A percentile compares a stretch with the other conserved stretches of the same genome.
Conservation (phyloP, 2,797 vertebrate species). For the Hoplostethus atlanticus region DNA sequence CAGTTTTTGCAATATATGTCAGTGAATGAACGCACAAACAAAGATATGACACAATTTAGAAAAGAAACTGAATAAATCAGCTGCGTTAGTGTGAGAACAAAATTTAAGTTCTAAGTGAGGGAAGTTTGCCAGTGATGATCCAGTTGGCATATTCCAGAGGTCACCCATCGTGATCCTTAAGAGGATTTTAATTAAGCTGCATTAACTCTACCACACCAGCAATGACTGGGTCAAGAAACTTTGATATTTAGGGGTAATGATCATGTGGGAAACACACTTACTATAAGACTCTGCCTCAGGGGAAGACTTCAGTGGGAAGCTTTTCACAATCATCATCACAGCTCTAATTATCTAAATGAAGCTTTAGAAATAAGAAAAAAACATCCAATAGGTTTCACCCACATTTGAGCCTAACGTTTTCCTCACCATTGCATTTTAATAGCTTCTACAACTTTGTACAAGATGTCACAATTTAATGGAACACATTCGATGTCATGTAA, state of each 20-base stretch:
- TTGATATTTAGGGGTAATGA: constrained; percentile 80
- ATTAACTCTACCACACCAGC: constrained; percentile 72
- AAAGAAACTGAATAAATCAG: constrained; percentile 44
- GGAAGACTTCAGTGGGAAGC: constrained; percentile 76
- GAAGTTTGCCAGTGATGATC: constrained; percentile 53
- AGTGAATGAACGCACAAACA: not conserved
- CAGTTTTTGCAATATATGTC: not conserved
- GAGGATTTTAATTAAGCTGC: constrained; percentile 81
- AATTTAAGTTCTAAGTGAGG: constrained; percentile 42
- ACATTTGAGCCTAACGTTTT: constrained; percentile 59
- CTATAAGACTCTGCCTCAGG: constrained; percentile 69
- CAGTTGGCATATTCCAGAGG: constrained; percentile 65
- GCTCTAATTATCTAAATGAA: constrained; percentile 77
- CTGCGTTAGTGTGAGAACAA: constrained; percentile 26
- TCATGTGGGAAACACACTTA: constrained; percentile 74
- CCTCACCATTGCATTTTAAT: constrained; percentile 72
- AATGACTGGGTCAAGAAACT: constrained; percentile 78
- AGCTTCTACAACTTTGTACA: constrained; percentile 78
- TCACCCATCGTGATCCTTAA: constrained; percentile 71
- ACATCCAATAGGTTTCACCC: constrained; percentile 58
- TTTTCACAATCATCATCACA: constrained; percentile 69
- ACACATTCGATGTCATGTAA: constrained; percentile 81
- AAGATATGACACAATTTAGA: constrained; percentile 10
- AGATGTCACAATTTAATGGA: constrained; percentile 81
- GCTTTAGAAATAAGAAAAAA: constrained; percentile 57